These are phyloP conservation scores for Ambastaia sidthimunki DNA, from an alignment of 2,797 vertebrate species.

Conservation along the genomic window DNA sequence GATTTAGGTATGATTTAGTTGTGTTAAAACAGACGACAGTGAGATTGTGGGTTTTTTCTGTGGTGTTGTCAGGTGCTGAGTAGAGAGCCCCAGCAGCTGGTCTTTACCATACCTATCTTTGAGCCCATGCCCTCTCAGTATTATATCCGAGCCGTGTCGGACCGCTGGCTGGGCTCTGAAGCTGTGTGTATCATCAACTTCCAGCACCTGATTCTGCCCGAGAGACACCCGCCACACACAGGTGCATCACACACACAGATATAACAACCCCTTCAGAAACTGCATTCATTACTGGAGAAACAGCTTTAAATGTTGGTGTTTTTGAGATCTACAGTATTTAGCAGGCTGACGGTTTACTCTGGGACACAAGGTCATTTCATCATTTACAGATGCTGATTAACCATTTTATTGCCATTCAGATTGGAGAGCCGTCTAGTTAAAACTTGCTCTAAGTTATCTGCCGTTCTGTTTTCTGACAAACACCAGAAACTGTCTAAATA, in stretches of 20 bases:
- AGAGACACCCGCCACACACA: conserved; percentile 96
- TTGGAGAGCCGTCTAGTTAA: background rate
- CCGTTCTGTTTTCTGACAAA: background rate
- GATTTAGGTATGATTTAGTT: no score
- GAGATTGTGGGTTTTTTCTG: background rate
- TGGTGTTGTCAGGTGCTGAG: conserved; percentile 82
- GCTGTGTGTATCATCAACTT: conserved; percentile 96
- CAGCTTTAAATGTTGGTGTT: background rate
- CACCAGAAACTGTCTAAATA: background rate
- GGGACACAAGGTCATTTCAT: background rate
- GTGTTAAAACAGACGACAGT: no score
- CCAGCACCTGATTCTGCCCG: conserved; percentile 95
- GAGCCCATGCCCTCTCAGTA: conserved; percentile 97
- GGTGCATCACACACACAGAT: conserved; percentile 74
- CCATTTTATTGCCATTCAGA: background rate
- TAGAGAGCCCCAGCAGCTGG: conserved; percentile 87
- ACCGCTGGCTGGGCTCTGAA: conserved; percentile 95
- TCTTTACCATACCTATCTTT: conserved; percentile 98
- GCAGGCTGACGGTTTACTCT: background rate
- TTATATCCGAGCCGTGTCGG: conserved; percentile 94
- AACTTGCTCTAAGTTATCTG: background rate
- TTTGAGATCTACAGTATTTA: background rate
- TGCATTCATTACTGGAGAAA: background rate
- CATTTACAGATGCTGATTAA: background rate
- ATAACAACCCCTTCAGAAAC: background rate